Evolutionary conservation across 2,888 invertebrate genomes (phyloP), one percentile per base, ranked within the genome.

Genomic region (Nineta flava): DNA sequence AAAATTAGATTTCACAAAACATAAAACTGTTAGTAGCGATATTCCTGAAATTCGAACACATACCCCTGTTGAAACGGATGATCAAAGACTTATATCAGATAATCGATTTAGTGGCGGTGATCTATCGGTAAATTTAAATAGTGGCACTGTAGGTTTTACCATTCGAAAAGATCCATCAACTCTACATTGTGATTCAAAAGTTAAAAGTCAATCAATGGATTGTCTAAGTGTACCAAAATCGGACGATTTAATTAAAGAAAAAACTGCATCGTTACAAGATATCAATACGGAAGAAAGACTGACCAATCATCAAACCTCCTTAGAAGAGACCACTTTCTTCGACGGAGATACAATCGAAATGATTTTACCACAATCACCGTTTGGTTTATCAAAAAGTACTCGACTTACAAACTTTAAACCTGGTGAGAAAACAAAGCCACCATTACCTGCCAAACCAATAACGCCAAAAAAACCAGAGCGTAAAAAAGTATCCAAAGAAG

Each of bases 331-430:
- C 26, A 26, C 26, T 26, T 26, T 26, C 26, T 26, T 26, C 26
- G 47, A 47, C 10, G 17, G 16, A 17, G 26, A 21, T 19, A 13
- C 26, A 21, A 44, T 21, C 10, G 19, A n/a, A 17, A 13, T 13
- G 9, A 13, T 13, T 10, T 13, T 16, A 5, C 35, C 34, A 47
- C 17, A 47, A 35, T 19, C 38, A n/a, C 17, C 19, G 17, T 47
- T 47, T 34, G 9, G 35, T 32, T 47, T 48, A 42, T 13, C 41
- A 17, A 48, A 48, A 16, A 48, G 48, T 42, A 16, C 31, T 12
- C 41, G 48, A 16, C 55, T 55, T 9, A 46, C 5, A 34, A 32
- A 59, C 61, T 35, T 53, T 55, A n/a, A 44, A n/a, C 15, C 42
- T 26, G 21, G 19, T 12, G n/a, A 9, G 10, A 38, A 38, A 38